Evolutionary conservation across 2,113 vertebrate genomes (phyloP).

Genomic region (Galeopterus variegatus): DNA sequence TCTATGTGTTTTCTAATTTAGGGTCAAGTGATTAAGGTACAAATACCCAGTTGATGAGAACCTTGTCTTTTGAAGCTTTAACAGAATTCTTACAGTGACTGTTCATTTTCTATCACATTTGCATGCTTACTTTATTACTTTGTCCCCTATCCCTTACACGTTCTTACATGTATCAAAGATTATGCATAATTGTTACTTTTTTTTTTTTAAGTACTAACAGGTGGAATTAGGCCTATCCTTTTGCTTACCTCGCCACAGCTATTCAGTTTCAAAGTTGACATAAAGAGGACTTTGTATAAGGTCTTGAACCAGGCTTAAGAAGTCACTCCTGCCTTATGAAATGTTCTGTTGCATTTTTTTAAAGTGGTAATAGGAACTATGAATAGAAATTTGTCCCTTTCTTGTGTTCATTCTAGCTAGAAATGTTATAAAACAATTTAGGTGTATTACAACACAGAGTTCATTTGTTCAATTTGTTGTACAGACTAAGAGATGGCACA

Average conservation of each 20-base stretch:
- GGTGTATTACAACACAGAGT: not conserved
- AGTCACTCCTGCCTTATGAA: not conserved
- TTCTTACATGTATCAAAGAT: not conserved
- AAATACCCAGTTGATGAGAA: not conserved
- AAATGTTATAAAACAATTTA: constrained; percentile 39
- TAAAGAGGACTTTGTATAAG: not conserved
- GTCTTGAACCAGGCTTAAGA: not conserved
- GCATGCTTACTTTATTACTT: not conserved
- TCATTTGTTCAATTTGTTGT: not conserved
- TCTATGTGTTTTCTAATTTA: not conserved
- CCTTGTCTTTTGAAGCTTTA: not conserved
- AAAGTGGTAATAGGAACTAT: not conserved
- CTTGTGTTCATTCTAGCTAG: constrained; percentile 10
- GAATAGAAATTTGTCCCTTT: not conserved
- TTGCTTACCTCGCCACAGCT: not conserved
- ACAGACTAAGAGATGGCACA: not conserved
- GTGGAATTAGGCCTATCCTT: not conserved
- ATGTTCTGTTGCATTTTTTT: not conserved
- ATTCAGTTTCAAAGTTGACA: constrained; percentile 1
- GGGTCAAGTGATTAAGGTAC: constrained; percentile 3
- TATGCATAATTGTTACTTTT: not conserved
- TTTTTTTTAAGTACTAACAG: not conserved
- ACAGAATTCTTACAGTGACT: not conserved
- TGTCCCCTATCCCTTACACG: not conserved
- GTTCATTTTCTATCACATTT: not conserved